Base-by-base conservation (phyloP, 2,113 vertebrate genomes). In the Colossoma macropomum region DNA sequence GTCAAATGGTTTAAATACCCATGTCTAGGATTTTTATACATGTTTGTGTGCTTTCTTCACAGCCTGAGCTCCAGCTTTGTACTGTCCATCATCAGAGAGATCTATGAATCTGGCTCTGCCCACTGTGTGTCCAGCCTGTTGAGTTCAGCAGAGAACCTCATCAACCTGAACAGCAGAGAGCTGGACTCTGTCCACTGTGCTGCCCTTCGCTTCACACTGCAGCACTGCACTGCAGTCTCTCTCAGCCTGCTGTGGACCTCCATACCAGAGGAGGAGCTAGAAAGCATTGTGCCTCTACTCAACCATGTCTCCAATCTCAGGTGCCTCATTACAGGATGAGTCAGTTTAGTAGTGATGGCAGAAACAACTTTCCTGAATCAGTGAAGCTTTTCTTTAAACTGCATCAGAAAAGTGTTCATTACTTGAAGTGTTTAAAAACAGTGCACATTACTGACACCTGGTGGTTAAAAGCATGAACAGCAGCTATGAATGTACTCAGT, bases 171-270 rank as follows among this genome's bases (percentile, higher is more conserved):
- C 79, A 81, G 27, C 65, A 81, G 84, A 83, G 38, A 69, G 32
- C 70, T 89, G 81, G 77, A 79, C 84, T 81, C 34, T 52, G 73
- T 56, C 5, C 62, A 89, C 75, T 88, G 83, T 50, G 82, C 65
- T 21, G 78, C 84, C 2, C 27, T 87, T 73, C 45, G 80, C 63
- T 88, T 83, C 28, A 78, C 62, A 70, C 80, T 88, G 3, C 72
- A 85, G 69, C 68, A 87, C 84, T 78, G 86, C 65, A 72, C 73
- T 30, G 65, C 17, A 7, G 72, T 83, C 71, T 78, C 73, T 82
- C 87, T 89, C 79, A 84, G 72, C 34, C 62, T 89, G 56, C 23
- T 68, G 50, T 88, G 83, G 85, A 77, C 88, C 79, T 88, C 84
- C 82, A 52, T 86, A 79, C 85, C 88, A 80, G 72, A 84, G 45